phyloP scores from a whole-genome alignment of 2,888 invertebrate genomes.

The Caenorhabditis drosophilae region DNA sequence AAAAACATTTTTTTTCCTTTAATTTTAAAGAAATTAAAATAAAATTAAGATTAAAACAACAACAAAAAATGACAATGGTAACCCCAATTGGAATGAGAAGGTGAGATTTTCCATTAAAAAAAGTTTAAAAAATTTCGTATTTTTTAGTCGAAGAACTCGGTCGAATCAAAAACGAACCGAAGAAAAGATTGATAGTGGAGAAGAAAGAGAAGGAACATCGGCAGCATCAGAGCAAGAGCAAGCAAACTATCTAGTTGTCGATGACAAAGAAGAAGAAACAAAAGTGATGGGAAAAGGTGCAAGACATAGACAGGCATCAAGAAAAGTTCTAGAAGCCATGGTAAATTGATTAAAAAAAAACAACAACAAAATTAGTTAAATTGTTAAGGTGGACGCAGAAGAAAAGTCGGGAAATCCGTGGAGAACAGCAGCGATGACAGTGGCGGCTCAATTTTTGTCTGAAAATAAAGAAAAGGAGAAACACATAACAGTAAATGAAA shows the following conservation, averaged over 20 bases:
- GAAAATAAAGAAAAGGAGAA: not conserved
- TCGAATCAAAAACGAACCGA: slow-evolving; percentile 3
- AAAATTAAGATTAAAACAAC: slow-evolving; percentile 19
- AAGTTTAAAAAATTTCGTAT: not conserved
- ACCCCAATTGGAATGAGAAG: slow-evolving; percentile 15
- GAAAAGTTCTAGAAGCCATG: too few relatives aligned
- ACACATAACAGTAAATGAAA: not conserved
- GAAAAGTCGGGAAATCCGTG: not conserved
- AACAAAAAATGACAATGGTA: slow-evolving; percentile 31
- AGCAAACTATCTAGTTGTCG: too few relatives aligned
- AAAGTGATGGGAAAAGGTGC: too few relatives aligned
- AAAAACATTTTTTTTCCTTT: too few relatives aligned
- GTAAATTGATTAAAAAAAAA: too few relatives aligned
- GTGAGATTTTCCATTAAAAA: too few relatives aligned
- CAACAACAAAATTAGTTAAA: too few relatives aligned
- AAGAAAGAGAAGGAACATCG: too few relatives aligned
- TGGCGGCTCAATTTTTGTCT: not conserved
- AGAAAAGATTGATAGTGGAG: not conserved
- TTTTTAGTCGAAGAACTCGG: not conserved
- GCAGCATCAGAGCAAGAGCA: too few relatives aligned
- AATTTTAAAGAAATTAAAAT: too few relatives aligned
- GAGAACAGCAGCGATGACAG: not conserved
- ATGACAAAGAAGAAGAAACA: too few relatives aligned
- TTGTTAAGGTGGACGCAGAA: not conserved
- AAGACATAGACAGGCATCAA: too few relatives aligned